Conservation (phyloP, 2,113 vertebrate species). For the Anseranas semipalmata region DNA sequence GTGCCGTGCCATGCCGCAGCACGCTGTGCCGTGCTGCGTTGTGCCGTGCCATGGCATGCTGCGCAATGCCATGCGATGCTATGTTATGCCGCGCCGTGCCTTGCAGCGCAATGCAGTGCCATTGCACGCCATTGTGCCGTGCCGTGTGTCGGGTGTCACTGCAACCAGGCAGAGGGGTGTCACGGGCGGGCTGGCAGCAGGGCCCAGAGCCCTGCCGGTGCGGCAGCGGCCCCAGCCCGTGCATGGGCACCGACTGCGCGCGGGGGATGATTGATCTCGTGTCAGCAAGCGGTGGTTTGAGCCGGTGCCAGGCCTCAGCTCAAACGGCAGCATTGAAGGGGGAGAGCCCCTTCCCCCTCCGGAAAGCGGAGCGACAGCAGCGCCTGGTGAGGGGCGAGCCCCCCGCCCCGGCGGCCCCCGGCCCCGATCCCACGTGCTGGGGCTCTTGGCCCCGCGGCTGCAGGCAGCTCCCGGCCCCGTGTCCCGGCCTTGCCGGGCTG, state of each 20-base stretch:
- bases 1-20: not conserved
- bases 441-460: rapidly evolving
- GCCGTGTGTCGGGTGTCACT: rapidly evolving
- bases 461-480: not conserved
- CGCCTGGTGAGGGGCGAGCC: not conserved
- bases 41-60: too few species aligned
- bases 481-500: not conserved
- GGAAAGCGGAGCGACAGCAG: not conserved
- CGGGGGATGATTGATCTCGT: constrained; percentile 26
- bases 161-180: not conserved
- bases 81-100: too few species aligned
- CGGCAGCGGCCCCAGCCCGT: not conserved
- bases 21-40: not conserved
- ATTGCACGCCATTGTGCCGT: not conserved
- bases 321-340: constrained; percentile 57
- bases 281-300: constrained; percentile 62
- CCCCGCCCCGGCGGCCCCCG: rapidly evolving
- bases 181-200: not conserved
- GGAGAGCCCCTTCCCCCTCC: constrained; percentile 55
- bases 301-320: constrained; percentile 60
- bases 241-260: not conserved
- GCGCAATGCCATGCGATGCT: too few species aligned
- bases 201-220: not conserved
- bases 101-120: not conserved
- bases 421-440: not conserved